Base-by-base conservation (phyloP, 2,113 vertebrate genomes). In the Aix galericulata region DNA sequence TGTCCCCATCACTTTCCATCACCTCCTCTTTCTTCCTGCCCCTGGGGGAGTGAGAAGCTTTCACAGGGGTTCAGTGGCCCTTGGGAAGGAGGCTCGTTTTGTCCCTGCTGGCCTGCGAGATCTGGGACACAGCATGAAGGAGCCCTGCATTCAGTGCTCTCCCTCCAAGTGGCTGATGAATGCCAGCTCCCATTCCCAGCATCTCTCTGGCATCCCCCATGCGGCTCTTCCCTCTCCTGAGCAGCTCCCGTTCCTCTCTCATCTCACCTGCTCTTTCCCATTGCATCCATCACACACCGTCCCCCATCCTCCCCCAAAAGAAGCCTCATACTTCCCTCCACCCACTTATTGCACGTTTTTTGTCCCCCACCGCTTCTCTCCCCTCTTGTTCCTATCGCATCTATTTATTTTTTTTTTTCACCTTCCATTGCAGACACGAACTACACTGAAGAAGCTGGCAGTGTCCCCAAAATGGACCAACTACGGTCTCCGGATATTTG, bases 401-500 rank as follows among this genome's bases (percentile, higher is more conserved):
- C 55, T 82, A 4, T 29, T 64, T 52, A 27, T 36, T 86, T 38
- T 18, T 71, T 76, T 82, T 74, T 82, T 83, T 63, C 68, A 73
- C 21, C 36, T 90, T 56, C 27, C 26, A 4, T 59, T 93, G 50
- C 94, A 99, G 99, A 97, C 97, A 27, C 98, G 99, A 80, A 99
- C 97, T 21, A 99, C 98, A 3, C 96, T 99, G 78, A 97, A 97
- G 96, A 99, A 99, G 94, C 95, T 99, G 96, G 99, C 99, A 0
- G 97, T 99, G 46, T 97, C 98, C 32, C 99, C 99, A 53, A 98
- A 97, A 77, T 99, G 99, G 99, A 99, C 97, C 73, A 98, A 99
- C 97, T 99, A 99, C 2, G 99, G 99, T 20, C 98, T 99, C 80
- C 98, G 99, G 68, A 98, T 99, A 94, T 99, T 99, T 95, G 99